Evolutionary conservation across 2,797 vertebrate species (phyloP), one percentile per base, ranked within the genome.

Genomic region (Valencia hispanica): DNA sequence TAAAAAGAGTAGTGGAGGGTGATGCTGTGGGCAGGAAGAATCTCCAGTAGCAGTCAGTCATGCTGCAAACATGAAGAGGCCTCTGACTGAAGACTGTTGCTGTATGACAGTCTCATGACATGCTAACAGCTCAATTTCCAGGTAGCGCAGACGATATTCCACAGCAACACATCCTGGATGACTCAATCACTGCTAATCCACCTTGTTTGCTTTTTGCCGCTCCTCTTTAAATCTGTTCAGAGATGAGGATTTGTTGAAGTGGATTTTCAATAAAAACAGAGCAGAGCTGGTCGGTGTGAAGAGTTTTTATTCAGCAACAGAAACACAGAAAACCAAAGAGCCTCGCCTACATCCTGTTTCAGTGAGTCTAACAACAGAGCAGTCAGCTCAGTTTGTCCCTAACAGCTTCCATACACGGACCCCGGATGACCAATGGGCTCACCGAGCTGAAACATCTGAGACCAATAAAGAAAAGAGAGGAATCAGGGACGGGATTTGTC

Each of bases 291-390:
- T 63, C 11, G 27, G 30, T 61, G 17, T 61, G 61, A 22, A 63
- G 32, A 32, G 9, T 63, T 63, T 63, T 63, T 63, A 63, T 63
- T 63, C 18, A 63, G 32, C 61, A 22, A 63, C 61, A 63, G 61
- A 63, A 63, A 63, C 34, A 63, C 61, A 36, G 34, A 34, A 36
- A 63, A 22, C 61, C 61, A 63, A 34, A 36, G 61, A 59, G 10
- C 30, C 27, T 34, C 1, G 17, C 18, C 20, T 34, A 34, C 59
- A 61, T 20, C 30, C 61, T 63, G 57, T 63, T 61, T 20, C 34
- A 17, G 30, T 36, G 61, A 36, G 61, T 25, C 50, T 8, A 8
- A 51, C 2, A 51, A 8, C 20, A 2, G 7, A 25, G 48, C 48
- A 50, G 17, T 25, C 50, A 51, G 50, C 50, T 51, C 50, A 22